phyloP scores from a whole-genome alignment of 2,797 vertebrate species.

The Amphiprion clarkii region DNA sequence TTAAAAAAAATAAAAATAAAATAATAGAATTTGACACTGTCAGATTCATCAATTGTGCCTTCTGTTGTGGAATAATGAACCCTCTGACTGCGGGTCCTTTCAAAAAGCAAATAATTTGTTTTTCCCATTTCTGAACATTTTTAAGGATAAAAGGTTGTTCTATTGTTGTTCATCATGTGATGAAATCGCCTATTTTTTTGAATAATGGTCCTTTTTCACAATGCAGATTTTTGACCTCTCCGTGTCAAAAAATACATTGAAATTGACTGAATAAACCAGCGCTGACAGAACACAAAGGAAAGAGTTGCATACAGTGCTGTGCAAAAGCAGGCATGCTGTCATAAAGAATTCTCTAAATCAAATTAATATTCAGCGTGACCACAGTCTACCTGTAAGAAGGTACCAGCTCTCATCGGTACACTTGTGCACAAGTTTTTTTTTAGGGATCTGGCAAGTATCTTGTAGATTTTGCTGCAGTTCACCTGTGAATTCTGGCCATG shows the following conservation, averaged over 20 bases:
- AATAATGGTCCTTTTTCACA: conserved; percentile 12
- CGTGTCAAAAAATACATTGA: background rate
- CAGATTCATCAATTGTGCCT: background rate
- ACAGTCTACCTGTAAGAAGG: too few species aligned
- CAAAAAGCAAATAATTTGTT: conserved; percentile 8
- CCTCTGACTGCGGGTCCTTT: background rate
- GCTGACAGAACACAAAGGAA: background rate
- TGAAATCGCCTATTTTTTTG: conserved; percentile 30
- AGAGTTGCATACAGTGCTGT: background rate
- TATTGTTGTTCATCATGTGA: background rate
- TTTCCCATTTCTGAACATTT: conserved; percentile 25
- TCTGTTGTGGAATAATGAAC: conserved; percentile 19
- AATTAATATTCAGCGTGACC: background rate
- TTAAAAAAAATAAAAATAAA: background rate
- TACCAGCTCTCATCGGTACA: too few species aligned
- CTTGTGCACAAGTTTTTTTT: too few species aligned
- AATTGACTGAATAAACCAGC: background rate
- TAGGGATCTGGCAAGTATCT: background rate
- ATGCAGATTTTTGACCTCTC: background rate
- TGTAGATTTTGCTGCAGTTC: background rate
- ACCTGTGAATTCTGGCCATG: background rate
- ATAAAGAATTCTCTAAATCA: background rate
- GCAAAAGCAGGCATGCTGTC: background rate
- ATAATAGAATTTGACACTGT: background rate
- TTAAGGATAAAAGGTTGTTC: conserved; percentile 12